These are phyloP conservation scores for Leptocoma aspasia DNA, from an alignment of 2,113 vertebrate species.

Conservation along the genomic window DNA sequence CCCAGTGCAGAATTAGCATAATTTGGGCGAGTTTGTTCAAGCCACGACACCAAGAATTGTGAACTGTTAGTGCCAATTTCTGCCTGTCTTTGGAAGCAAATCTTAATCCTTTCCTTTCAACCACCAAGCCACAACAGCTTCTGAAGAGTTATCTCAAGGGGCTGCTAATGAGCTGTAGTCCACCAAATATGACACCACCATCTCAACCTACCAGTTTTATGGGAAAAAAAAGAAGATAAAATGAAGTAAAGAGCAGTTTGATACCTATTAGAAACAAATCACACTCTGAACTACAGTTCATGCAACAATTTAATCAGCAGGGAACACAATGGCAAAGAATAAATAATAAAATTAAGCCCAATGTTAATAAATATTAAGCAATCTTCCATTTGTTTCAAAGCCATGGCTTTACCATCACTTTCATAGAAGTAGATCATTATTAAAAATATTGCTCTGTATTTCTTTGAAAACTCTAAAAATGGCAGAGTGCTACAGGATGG, in stretches of 20 bases:
- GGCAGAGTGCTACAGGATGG: background rate
- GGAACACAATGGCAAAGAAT: background rate
- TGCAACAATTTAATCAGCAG: background rate
- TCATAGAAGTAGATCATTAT: background rate
- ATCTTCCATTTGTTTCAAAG: background rate
- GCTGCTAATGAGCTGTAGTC: background rate
- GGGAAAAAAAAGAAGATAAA: background rate
- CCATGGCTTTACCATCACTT: background rate
- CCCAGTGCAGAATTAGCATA: background rate
- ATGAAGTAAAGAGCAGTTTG: background rate
- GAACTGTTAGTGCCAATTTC: background rate
- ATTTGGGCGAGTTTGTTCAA: background rate
- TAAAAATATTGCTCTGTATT: background rate
- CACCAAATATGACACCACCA: background rate
- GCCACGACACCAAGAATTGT: background rate
- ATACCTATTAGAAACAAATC: background rate
- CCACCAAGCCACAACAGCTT: background rate
- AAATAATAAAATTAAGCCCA: background rate
- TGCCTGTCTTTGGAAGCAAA: background rate
- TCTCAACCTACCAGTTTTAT: background rate
- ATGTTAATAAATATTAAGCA: background rate
- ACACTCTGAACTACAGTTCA: background rate
- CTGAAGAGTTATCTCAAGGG: background rate
- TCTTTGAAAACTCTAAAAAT: background rate
- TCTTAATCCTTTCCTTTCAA: background rate